Conservation (phyloP, 2,797 vertebrate species). For the Gadopsis bispinosus region DNA sequence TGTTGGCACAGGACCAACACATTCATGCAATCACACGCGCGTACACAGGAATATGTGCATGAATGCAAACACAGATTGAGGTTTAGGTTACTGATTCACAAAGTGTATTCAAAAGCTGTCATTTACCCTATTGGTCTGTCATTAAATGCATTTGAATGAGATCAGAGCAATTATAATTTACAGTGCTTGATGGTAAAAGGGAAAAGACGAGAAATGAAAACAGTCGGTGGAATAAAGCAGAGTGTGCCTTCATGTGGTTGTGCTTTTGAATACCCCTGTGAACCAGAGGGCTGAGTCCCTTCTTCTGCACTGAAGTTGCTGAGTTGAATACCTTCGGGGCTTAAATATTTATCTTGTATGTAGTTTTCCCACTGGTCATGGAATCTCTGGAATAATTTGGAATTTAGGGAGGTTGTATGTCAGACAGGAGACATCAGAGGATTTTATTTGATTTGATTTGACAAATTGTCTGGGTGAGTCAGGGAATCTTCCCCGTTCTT, state of each 20-base stretch:
- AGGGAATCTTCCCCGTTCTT: background rate
- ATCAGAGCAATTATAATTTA: constrained; percentile 71
- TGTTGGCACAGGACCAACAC: constrained; percentile 57
- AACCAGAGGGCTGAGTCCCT: constrained; percentile 49
- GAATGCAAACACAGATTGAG: constrained; percentile 40
- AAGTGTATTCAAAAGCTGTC: constrained; percentile 64
- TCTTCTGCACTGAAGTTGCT: constrained; percentile 3
- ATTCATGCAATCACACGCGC: constrained; percentile 29
- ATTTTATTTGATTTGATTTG: constrained; percentile 28
- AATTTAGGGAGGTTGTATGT: constrained; percentile 22
- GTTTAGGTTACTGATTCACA: constrained; percentile 67
- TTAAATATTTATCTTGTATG: constrained; percentile 46
- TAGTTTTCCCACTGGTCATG: constrained; percentile 34
- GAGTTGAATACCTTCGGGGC: constrained; percentile 44
- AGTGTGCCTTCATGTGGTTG: constrained; percentile 71
- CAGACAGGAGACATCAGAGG: constrained; percentile 2
- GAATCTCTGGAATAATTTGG: constrained; percentile 43
- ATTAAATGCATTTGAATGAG: constrained; percentile 74
- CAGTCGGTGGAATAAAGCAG: constrained; percentile 51
- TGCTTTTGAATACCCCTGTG: constrained; percentile 59
- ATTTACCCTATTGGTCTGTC: constrained; percentile 67
- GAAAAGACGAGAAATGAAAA: constrained; percentile 55
- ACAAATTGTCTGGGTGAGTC: constrained; percentile 3
- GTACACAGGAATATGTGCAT: constrained; percentile 7
- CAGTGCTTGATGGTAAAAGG: constrained; percentile 50